These are phyloP conservation scores for Prolemur simus DNA, from an alignment of 2,113 vertebrate species.

Conservation along the genomic window DNA sequence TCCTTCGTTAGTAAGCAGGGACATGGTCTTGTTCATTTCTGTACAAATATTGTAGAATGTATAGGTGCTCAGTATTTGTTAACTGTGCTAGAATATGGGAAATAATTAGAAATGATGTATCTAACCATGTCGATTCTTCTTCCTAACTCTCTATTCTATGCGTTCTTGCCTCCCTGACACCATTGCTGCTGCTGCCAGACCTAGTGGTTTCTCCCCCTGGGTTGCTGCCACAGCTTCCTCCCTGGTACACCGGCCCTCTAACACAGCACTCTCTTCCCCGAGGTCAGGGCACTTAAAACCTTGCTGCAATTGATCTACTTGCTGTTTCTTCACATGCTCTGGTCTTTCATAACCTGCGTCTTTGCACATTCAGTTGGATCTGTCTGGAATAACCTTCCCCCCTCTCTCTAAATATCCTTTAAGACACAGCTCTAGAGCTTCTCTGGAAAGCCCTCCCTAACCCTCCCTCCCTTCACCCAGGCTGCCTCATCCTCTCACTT, in stretches of 20 bases:
- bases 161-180: not conserved
- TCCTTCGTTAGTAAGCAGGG: not conserved
- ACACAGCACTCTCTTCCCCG: not conserved
- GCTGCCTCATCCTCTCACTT: not conserved
- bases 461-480: not conserved
- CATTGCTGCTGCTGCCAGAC: not conserved
- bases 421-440: not conserved
- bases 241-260: not conserved
- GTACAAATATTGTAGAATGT: not conserved
- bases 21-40: not conserved
- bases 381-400: not conserved
- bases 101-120: not conserved
- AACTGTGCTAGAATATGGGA: not conserved
- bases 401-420: not conserved
- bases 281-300: not conserved
- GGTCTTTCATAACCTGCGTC: not conserved
- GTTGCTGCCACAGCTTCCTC: not conserved
- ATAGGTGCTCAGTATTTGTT: not conserved
- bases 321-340: not conserved
- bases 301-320: not conserved
- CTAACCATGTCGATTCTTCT: not conserved
- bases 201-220: not conserved
- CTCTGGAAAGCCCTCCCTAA: not conserved
- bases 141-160: not conserved
- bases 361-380: slow-evolving; percentile 13